A percentile compares a stretch with the other conserved stretches of the same genome.
These are phyloP conservation scores for Pycnonotus jocosus DNA, from an alignment of 2,113 vertebrate species.

Conservation along the genomic window DNA sequence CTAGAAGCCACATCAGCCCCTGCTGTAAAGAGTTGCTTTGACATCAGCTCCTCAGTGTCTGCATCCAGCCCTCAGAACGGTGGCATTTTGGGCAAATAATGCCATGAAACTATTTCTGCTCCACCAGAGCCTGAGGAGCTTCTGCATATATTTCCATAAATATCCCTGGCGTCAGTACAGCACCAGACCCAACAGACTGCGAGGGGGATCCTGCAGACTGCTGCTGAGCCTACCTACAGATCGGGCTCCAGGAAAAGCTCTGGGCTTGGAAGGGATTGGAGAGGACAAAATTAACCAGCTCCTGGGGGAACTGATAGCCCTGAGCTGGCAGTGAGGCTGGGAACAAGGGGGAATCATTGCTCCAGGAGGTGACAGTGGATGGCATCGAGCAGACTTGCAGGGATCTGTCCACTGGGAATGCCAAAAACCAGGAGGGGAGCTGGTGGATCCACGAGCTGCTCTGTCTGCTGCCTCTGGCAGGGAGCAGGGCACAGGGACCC, in stretches of 20 bases:
- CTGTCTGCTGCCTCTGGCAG: not conserved
- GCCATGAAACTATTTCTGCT: conserved; percentile 34
- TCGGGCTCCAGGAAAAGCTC: not conserved
- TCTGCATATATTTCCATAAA: conserved; percentile 39
- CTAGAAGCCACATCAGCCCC: conserved; percentile 14
- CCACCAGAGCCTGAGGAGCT: conserved; percentile 25
- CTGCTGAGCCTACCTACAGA: not conserved
- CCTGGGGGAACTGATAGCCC: rapidly evolving
- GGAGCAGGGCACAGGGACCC: not conserved
- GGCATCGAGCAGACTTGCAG: not conserved
- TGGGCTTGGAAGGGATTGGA: not conserved
- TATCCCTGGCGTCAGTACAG: not conserved
- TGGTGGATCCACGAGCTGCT: not conserved
- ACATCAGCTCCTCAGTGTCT: conserved; percentile 19
- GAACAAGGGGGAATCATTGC: not conserved
- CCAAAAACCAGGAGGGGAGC: not conserved
- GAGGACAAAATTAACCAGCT: not conserved
- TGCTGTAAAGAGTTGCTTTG: not conserved
- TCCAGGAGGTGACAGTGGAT: not conserved
- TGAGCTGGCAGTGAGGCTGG: not conserved
- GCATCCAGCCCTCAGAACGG: not conserved
- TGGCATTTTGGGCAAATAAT: conserved; percentile 12
- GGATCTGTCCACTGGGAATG: not conserved
- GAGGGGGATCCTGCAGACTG: conserved; percentile 13
- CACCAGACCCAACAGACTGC: not conserved